Evolutionary conservation across 2,888 invertebrate species (phyloP), one percentile per base, ranked within the genome.

Genomic region (Euphydryas editha): DNA sequence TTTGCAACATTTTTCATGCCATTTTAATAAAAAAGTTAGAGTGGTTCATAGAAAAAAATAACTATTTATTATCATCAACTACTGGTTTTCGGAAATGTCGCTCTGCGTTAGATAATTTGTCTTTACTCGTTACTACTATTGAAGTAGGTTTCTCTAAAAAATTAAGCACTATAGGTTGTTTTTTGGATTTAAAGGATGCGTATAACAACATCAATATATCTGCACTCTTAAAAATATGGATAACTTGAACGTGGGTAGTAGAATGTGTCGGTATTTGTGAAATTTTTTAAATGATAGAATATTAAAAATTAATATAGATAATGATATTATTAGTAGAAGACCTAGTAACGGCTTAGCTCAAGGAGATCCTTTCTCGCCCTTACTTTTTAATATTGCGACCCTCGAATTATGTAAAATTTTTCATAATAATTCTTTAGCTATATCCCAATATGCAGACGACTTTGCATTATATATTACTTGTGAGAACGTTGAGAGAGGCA

Each of bases 361-460:
- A 20, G 75, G 75, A 0, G 76, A 77, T 36, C 75, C 75, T 0
- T 6, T 76, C 10, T 75, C 76, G 0, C 76, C 75, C 0, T 20
- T 76, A 7, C n/a, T 76, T 1, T 76, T 76, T 63, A 75, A 76
- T 66, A 59, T 74, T 0, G 61, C 56, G 0, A 72, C 73, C 4
- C 11, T 44, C 17, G 21, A 66, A 15, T 64, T 75, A 5, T 67
- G 71, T 21, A 30, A 46, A 11, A 0, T 15, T 11, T 42, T 72
- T 65, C 18, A 37, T 6, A 64, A 68, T 36, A 36, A 36, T 10
- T 36, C 36, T 51, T 61, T 72, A 15, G 4, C 15, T 4, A 51
- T 72, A 1, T 65, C 64, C 0, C 74, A 76, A 46, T 76, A 75
- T 36, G 76, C 75, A 0, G 75, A 77, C 55, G 76, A 76, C 49